These are phyloP conservation scores for Galerucella pusilla DNA, from an alignment of 2,888 invertebrate genomes.

Conservation along the genomic window DNA sequence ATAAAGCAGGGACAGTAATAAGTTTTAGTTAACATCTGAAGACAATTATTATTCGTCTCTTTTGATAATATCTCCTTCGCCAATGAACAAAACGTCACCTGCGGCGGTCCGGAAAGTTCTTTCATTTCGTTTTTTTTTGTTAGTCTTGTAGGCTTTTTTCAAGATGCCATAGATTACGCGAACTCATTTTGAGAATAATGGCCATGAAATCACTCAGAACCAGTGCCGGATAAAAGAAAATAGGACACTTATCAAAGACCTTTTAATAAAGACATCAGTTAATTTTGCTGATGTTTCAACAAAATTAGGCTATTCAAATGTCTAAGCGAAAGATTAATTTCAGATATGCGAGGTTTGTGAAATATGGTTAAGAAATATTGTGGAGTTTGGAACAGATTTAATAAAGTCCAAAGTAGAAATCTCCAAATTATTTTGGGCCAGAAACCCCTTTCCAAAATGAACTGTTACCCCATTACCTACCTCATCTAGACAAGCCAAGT, in stretches of 20 bases:
- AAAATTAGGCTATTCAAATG: neutral
- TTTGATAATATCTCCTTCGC: constrained; percentile 5
- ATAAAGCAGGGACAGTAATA: neutral
- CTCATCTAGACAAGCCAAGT: no score
- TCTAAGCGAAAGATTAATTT: constrained; percentile 3
- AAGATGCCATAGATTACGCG: constrained; percentile 29
- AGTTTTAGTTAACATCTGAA: neutral
- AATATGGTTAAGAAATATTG: no score
- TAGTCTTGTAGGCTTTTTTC: constrained; percentile 21
- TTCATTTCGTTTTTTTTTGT: constrained; percentile 37
- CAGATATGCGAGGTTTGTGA: neutral
- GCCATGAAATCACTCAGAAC: constrained; percentile 29
- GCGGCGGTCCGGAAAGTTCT: constrained; percentile 37
- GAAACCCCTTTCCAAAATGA: no score
- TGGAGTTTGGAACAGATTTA: neutral
- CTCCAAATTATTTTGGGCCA: no score
- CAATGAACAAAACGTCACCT: constrained; percentile 37
- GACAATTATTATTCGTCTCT: neutral
- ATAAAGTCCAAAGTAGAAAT: no score
- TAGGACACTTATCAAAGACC: constrained; percentile 22
- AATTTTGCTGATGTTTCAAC: neutral
- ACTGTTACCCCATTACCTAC: no score
- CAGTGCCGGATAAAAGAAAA: constrained; percentile 27
- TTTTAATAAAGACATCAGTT: constrained; percentile 4
- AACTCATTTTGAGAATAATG: constrained; percentile 37